Evolutionary conservation across 2,888 invertebrate species (phyloP).

Genomic region (Pachymerium ferrugineum): DNA sequence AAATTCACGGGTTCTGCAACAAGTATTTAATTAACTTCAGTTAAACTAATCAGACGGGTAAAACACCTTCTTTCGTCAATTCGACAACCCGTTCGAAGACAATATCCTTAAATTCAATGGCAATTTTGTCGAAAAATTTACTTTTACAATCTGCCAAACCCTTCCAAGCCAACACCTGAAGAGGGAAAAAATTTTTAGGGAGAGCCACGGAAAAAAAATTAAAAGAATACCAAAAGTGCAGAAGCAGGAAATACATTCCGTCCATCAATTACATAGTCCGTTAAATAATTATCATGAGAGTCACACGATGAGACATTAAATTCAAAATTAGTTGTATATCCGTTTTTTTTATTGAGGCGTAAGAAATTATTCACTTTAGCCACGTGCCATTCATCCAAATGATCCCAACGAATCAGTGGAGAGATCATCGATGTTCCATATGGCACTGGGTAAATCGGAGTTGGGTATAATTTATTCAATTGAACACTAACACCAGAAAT

Average conservation of each 20-base stretch:
- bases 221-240: slow-evolving; percentile 61
- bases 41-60: background rate
- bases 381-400: slow-evolving; percentile 78
- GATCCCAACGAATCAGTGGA: slow-evolving; percentile 86
- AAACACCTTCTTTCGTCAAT: slow-evolving; percentile 67
- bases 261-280: slow-evolving; percentile 74
- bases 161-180: slow-evolving; percentile 71
- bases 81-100: slow-evolving; percentile 90
- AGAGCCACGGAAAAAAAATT: slow-evolving; percentile 39
- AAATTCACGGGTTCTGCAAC: background rate
- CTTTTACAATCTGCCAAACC: slow-evolving; percentile 74
- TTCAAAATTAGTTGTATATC: slow-evolving; percentile 66
- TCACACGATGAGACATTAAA: slow-evolving; percentile 53
- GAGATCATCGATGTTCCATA: slow-evolving; percentile 85
- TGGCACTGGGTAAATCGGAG: slow-evolving; percentile 76
- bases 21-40: background rate
- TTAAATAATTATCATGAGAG: slow-evolving; percentile 54
- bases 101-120: slow-evolving; percentile 81
- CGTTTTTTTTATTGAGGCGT: slow-evolving; percentile 61
- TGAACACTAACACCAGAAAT: slow-evolving; percentile 73
- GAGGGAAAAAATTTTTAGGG: slow-evolving; percentile 38
- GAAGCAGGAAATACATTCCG: slow-evolving; percentile 85
- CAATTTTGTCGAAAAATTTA: slow-evolving; percentile 66
- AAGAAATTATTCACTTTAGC: slow-evolving; percentile 58
- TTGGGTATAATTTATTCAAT: slow-evolving; percentile 66